Conservation (phyloP, 2,888 invertebrate genomes). For the Tubulanus polymorphus region DNA sequence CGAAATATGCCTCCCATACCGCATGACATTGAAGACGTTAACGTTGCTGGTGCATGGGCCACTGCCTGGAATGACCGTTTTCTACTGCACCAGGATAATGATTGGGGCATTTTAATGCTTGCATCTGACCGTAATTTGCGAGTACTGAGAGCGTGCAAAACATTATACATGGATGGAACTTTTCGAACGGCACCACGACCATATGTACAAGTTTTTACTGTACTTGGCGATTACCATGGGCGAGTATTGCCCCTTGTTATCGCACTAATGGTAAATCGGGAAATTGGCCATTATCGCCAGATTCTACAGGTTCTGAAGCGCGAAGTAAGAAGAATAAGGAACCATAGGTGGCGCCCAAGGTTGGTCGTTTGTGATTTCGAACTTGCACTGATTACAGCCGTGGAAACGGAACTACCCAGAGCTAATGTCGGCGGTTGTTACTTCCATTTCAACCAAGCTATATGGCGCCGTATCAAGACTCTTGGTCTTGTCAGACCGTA, state of each 20-base stretch:
- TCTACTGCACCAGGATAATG: conserved; percentile 4
- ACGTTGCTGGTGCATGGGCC: not conserved
- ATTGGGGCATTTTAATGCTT: conserved; percentile 2
- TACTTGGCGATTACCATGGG: conserved; percentile 1
- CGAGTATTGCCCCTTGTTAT: not conserved
- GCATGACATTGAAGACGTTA: not conserved
- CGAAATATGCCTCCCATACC: not conserved
- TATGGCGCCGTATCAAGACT: not conserved
- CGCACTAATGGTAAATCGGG: not conserved
- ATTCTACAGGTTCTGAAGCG: not conserved
- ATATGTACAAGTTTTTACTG: not conserved
- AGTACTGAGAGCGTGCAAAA: not conserved
- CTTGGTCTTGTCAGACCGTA: not conserved
- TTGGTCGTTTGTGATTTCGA: conserved; percentile 2
- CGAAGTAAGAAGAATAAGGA: not conserved
- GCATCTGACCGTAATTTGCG: not conserved
- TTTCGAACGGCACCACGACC: not conserved
- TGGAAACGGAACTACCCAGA: conserved; percentile 5
- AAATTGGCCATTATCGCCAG: conserved; percentile 3
- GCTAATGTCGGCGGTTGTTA: not conserved
- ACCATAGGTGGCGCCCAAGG: not conserved
- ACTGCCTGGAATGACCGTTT: not conserved
- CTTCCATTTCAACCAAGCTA: conserved; percentile 4
- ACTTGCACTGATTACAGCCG: not conserved
- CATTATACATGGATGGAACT: not conserved